These are phyloP conservation scores for Drosophila seclusa DNA, from an alignment of 2,888 invertebrate species.

Conservation along the genomic window DNA sequence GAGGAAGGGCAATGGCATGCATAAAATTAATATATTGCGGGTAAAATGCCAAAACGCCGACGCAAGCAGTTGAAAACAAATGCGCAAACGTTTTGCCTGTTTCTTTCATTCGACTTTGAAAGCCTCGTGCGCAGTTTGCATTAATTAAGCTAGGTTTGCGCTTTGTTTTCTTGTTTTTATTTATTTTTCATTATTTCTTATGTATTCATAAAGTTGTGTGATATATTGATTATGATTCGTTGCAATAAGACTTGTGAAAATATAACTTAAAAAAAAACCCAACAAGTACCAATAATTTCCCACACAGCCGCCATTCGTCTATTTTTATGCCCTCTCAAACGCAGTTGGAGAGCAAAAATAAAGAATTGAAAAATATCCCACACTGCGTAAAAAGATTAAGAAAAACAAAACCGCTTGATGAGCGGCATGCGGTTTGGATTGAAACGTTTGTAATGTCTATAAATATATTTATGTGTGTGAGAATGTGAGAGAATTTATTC, in stretches of 20 bases:
- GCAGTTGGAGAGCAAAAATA: conserved; percentile 22
- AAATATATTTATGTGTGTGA: conserved; percentile 1
- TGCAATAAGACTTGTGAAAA: background rate
- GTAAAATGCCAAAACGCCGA: conserved; percentile 70
- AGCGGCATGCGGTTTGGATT: conserved; percentile 50
- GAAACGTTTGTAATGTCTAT: conserved; percentile 18
- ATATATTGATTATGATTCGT: background rate
- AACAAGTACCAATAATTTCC: conserved; percentile 19
- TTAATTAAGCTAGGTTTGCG: conserved; percentile 39
- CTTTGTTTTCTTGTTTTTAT: conserved; percentile 13
- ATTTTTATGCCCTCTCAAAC: conserved; percentile 28
- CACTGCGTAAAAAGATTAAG: conserved; percentile 46
- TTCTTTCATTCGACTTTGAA: conserved; percentile 9
- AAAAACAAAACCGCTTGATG: conserved; percentile 24
- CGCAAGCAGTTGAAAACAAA: conserved; percentile 58
- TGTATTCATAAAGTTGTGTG: background rate
- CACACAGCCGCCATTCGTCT: conserved; percentile 29
- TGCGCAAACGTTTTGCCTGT: conserved; percentile 27
- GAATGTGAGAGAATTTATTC: conserved; percentile 4
- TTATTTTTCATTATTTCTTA: conserved; percentile 11
- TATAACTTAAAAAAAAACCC: background rate
- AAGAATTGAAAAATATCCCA: conserved; percentile 36
- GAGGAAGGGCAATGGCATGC: conserved; percentile 47
- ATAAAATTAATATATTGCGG: conserved; percentile 52
- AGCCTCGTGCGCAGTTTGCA: conserved; percentile 45